Percentiles rank a stretch among this genome's conserved stretches.
phyloP scores from a whole-genome alignment of 64 coral and sea anemone species.

The Dendrophyllia cribrosa region DNA sequence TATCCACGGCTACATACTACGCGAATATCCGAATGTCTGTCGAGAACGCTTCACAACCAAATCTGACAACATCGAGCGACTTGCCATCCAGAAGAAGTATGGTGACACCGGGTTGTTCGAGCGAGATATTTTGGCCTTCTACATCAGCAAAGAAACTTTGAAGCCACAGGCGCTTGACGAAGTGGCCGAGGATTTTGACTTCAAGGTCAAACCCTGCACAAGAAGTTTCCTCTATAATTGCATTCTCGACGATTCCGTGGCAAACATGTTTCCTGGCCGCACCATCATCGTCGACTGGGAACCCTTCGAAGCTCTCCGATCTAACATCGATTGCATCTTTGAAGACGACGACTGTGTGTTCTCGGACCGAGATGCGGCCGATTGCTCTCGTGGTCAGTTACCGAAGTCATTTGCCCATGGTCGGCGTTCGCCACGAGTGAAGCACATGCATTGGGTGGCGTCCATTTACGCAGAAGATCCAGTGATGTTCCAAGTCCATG shows the following conservation, averaged over 20 bases:
- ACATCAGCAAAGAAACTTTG: conserved; percentile 68
- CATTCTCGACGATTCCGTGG: conserved; percentile 65
- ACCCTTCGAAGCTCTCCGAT: conserved; percentile 77
- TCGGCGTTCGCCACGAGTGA: conserved; percentile 66
- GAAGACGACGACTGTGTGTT: conserved; percentile 68
- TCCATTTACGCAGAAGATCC: conserved; percentile 93
- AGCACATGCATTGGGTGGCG: conserved; percentile 87
- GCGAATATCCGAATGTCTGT: conserved; percentile 70
- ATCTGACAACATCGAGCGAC: conserved; percentile 92
- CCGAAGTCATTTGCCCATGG: conserved; percentile 95
- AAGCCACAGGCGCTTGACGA: conserved; percentile 9
- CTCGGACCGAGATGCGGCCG: conserved; percentile 77
- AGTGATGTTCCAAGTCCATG: conserved; percentile 76
- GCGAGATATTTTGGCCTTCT: conserved; percentile 84
- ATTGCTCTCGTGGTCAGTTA: conserved; percentile 32
- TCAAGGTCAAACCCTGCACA: conserved; percentile 69
- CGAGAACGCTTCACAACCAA: conserved; percentile 95
- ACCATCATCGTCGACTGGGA: conserved; percentile 91
- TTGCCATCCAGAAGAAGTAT: conserved; percentile 92
- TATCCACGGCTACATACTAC: conserved; percentile 74
- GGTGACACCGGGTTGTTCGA: conserved; percentile 80
- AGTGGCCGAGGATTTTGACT: not conserved
- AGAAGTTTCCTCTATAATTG: conserved; percentile 62
- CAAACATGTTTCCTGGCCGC: conserved; percentile 86
- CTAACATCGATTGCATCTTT: conserved; percentile 80